Base-by-base conservation (phyloP, 2,888 invertebrate species). In the Spilosoma lubricipeda region DNA sequence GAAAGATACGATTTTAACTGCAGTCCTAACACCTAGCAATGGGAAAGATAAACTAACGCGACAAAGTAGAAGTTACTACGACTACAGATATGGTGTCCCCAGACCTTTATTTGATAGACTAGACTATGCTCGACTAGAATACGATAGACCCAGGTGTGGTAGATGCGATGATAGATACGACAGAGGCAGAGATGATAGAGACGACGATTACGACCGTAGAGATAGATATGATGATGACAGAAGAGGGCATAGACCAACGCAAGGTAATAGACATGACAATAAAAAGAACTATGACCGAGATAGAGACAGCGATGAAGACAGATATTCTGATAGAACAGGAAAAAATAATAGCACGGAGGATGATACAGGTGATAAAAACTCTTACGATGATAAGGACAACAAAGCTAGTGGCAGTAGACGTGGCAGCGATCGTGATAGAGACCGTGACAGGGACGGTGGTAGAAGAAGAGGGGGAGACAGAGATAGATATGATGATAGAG, bases 31-130 rank as follows among this genome's bases (percentile, higher is more conserved):
- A 5, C 89, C 92, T 63, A 75, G 72, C 27, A 75, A 74, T n/a
- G 76, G 82, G 23, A 80, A 81, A 7, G 87, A 88, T 9, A 90
- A 89, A 59, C 79, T 91, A n/a, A 90, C 87, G 18, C 86, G 95
- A 0, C 93, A 92, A 77, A 90, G 91, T 45, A 90, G 94, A 45
- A 94, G 95, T 74, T 95, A 94, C 82, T 94, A 95, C 72, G 92
- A 93, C 81, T 92, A 91, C 39, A 87, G 93, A 75, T 94, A 93
- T 80, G 91, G 91, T 52, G 77, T 77, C n/a, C 85, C 85, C 0
- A 86, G 92, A 66, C 93, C 93, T 0, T 30, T 81, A 1, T 91
- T 91, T 77, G 93, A 92, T n/a, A 87, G 94, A 71, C 74, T 89
- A 76, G 85, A 82, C 27, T 88, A 88, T 71, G 88, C 87, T 18